Base-by-base conservation (phyloP, 1,140 invertebrate species). In the Penaeus japonicus region DNA sequence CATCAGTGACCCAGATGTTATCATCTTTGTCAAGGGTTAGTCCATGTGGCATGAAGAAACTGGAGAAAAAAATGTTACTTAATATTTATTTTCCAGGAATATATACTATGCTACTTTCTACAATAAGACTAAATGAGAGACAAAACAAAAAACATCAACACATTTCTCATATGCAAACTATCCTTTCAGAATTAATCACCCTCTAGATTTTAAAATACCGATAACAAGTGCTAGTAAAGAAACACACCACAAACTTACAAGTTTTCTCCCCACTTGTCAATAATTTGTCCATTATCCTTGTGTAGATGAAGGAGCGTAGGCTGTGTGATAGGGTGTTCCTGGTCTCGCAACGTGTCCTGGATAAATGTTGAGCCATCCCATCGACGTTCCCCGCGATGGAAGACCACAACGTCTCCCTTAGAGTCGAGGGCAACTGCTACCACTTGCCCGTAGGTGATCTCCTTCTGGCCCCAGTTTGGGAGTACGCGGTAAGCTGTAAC, bases 21-120 rank as follows among this genome's bases (percentile, higher is more conserved):
- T 96, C 95, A 55, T 95, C 92, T 22, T 93, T 92, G 92, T 99
- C 98, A 30, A 98, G 94, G 57, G 96, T 97, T 39, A 99, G 94
- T 17, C 98, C 98, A 93, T 99, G 98, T 0, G 98, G 98, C 92
- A 99, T 93, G 92, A 96, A 98, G 93, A 99, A 99, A 84, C 96
- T 97, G 91, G 20, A 53, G 20, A 70, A 18, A 2, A 92, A 93
- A 85, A 12, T 70, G 15, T 24, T 10, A 70, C 12, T 4, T 70
- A 0, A 65, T 1, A 10, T 70, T 70, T 47, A 1, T 12, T 15
- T 1, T 47, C 10, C 47, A 47, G 10, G 15, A 7, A 47, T 47
- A 47, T 7, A 47, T 12, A 47, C 7, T 47, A 15, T 47, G 15
- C 10, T 47, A 47, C 10, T 47, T 15, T 12, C 5, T 47, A 47